phyloP scores from a whole-genome alignment of 2,888 invertebrate genomes.

The Antheraea yamamai region DNA sequence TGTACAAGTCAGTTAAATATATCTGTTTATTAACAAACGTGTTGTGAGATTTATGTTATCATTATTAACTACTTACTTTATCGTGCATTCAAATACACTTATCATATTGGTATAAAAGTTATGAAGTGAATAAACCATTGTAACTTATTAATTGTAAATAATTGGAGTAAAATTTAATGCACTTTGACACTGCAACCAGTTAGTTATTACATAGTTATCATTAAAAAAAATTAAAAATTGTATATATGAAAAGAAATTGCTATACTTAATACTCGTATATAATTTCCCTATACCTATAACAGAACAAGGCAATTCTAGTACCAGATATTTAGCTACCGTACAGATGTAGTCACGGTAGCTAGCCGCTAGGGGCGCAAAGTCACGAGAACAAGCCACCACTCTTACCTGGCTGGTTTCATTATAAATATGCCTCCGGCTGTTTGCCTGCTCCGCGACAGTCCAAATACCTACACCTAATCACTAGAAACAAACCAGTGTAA shows the following conservation, averaged over 20 bases:
- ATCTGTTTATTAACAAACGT: not conserved
- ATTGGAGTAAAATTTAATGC: not conserved
- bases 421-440: conserved; percentile 55
- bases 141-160: not conserved
- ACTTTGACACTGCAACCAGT: not conserved
- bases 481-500: conserved; percentile 37
- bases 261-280: not conserved
- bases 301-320: conserved; percentile 30
- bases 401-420: conserved; percentile 64
- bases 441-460: conserved; percentile 49
- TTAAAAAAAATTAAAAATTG: not conserved
- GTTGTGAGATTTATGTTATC: not conserved
- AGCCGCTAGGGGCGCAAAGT: conserved; percentile 42
- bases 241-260: not conserved
- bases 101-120: conserved; percentile 1
- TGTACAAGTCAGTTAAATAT: not conserved
- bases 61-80: not conserved
- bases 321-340: conserved; percentile 37
- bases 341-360: conserved; percentile 33
- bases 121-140: not conserved
- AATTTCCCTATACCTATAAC: not conserved
- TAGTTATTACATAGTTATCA: too few relatives aligned
- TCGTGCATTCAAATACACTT: conserved; percentile 20
- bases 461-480: conserved; percentile 53
- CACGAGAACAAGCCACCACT: conserved; percentile 43